Evolutionary conservation across 2,797 vertebrate genomes (phyloP), one percentile per base, ranked within the genome.

Genomic region (Aulostomus chinensis): DNA sequence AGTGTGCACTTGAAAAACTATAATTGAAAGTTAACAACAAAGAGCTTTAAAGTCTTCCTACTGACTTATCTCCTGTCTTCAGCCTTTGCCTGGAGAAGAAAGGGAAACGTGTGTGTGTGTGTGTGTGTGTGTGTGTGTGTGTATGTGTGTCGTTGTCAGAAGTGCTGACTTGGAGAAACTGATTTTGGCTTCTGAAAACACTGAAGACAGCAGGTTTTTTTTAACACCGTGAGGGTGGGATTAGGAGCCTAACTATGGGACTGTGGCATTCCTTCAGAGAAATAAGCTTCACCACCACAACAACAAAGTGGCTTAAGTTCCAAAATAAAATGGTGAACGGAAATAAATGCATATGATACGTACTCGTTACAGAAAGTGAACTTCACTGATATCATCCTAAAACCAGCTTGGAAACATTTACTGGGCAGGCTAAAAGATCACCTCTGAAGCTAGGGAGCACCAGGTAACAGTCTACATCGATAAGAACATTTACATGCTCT

Each of bases 131-230:
- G n/a, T n/a, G n/a, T n/a, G n/a, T n/a, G n/a, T n/a, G 54, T 40
- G 15, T n/a, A 15, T 35, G 34, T 32, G 13, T 32, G 56, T 72
- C 28, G 46, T 28, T 15, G 55, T 60, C 30, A 73, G 55, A 36
- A 34, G 39, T 48, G 39, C 65, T 54, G 57, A 75, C 41, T 57
- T 4, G 18, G 37, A 58, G 31, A 56, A 70, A 58, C 59, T 58
- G 54, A 51, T 29, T 65, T 31, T 60, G 48, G 47, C 48, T 60
- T 58, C 34, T 46, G 50, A 68, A 78, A 78, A 45, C 54, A 49
- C 35, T 50, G 9, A 42, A 48, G 53, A 54, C 63, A 60, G 66
- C 66, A 69, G 36, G 58, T 70, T 80, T 69, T 68, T n/a, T 6
- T 40, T 52, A 68, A 62, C 25, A 15, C 3, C 52, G 42, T 41